phyloP scores from a whole-genome alignment of 2,888 invertebrate genomes.

The Lordiphosa fenestrarum region DNA sequence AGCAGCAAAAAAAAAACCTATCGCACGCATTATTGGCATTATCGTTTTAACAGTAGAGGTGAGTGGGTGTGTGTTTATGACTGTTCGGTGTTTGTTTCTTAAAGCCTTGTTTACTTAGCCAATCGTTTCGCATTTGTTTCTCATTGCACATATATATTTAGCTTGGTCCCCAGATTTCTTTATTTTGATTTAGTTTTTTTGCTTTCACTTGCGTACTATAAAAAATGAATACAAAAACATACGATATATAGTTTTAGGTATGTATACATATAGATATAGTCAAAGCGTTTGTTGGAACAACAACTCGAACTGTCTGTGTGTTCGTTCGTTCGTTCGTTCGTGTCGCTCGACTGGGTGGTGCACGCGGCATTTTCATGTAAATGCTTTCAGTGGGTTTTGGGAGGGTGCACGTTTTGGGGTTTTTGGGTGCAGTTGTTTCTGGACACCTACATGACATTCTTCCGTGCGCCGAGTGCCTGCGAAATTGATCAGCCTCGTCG shows the following conservation, averaged over 20 bases:
- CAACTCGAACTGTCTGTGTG: slow-evolving; percentile 33
- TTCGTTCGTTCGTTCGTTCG: slow-evolving; percentile 22
- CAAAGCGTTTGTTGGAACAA: slow-evolving; percentile 7
- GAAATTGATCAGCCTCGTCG: slow-evolving; percentile 79
- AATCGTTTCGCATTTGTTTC: slow-evolving; percentile 46
- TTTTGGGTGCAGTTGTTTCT: slow-evolving; percentile 13
- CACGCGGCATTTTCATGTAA: slow-evolving; percentile 62
- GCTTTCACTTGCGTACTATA: slow-evolving; percentile 70
- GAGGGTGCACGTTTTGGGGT: slow-evolving; percentile 23
- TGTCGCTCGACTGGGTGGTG: slow-evolving; percentile 46
- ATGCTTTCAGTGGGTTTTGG: slow-evolving; percentile 50
- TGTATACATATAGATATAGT: slow-evolving; percentile 15
- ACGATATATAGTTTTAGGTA: slow-evolving; percentile 24
- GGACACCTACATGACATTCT: slow-evolving; percentile 79
- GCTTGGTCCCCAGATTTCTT: slow-evolving; percentile 32
- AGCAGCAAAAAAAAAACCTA: background rate
- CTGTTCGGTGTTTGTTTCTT: slow-evolving; percentile 5
- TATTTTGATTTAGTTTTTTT: slow-evolving; percentile 11
- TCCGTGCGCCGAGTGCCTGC: slow-evolving; percentile 81
- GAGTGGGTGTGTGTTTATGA: slow-evolving; percentile 21
- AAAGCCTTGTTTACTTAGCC: slow-evolving; percentile 52
- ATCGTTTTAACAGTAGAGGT: slow-evolving; percentile 29
- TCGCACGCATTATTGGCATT: slow-evolving; percentile 54
- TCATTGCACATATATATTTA: slow-evolving; percentile 17
- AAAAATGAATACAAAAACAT: slow-evolving; percentile 36